Evolutionary conservation across 2,888 invertebrate species (phyloP).

Genomic region (Hedya salicella): DNA sequence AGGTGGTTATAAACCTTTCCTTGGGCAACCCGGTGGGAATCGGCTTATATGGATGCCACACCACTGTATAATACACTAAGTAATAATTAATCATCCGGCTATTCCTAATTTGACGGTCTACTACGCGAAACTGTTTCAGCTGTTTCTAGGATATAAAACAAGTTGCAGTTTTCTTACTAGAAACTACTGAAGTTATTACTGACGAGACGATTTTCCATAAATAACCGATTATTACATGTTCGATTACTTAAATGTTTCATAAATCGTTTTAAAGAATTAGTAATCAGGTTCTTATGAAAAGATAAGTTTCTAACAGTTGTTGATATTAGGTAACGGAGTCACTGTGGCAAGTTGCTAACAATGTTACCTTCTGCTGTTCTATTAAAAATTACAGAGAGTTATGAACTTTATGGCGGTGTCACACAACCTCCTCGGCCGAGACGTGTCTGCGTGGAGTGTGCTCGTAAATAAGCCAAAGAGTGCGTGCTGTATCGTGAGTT

Average conservation of each 20-base stretch:
- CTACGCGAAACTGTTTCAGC: no score
- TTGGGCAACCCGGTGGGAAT: no score
- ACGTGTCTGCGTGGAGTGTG: conserved; percentile 22
- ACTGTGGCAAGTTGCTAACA: conserved; percentile 56
- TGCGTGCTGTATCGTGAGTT: conserved; percentile 52
- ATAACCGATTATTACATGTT: not conserved
- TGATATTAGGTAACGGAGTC: conserved; percentile 68
- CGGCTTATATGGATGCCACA: no score
- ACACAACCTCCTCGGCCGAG: not conserved
- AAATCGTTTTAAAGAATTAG: not conserved
- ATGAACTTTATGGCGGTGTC: conserved; percentile 16
- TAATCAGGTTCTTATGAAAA: conserved; percentile 54
- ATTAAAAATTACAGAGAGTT: not conserved
- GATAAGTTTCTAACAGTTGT: conserved; percentile 56
- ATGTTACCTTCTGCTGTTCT: conserved; percentile 13
- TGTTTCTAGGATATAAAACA: no score
- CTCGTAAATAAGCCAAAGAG: conserved; percentile 6
- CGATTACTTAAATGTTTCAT: not conserved
- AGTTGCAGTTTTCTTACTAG: not conserved
- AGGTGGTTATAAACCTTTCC: no score
- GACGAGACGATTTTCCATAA: not conserved
- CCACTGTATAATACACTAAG: no score
- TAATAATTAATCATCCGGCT: no score
- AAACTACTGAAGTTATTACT: not conserved
- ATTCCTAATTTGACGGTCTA: no score